Conservation (phyloP, 1,140 invertebrate genomes). For the Eumaeus atala region DNA sequence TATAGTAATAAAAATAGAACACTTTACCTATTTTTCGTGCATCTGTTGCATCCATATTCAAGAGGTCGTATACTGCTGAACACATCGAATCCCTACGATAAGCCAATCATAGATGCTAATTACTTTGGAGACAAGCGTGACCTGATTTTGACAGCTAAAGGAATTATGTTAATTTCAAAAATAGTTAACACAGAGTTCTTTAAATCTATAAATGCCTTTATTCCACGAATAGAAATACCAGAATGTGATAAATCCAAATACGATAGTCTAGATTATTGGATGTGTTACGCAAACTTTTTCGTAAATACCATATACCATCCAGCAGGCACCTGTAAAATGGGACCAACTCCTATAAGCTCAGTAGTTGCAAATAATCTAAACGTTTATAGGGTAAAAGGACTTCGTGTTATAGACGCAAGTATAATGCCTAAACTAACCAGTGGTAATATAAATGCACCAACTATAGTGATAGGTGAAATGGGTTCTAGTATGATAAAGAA, state of each 20-base stretch:
- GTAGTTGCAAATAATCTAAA: too few species aligned
- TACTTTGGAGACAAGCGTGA: conserved; percentile 85
- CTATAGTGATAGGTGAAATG: conserved; percentile 86
- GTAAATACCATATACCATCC: conserved; percentile 81
- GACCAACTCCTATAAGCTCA: conserved; percentile 57
- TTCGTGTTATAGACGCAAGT: conserved; percentile 85
- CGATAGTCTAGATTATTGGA: conserved; percentile 77
- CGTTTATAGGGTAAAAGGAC: conserved; percentile 77
- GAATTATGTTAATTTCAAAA: conserved; percentile 60
- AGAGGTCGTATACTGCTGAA: conserved; percentile 59
- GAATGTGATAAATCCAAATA: conserved; percentile 62
- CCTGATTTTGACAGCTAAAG: conserved; percentile 76
- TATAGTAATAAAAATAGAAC: conserved; percentile 49
- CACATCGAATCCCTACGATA: conserved; percentile 57
- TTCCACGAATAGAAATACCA: conserved; percentile 60
- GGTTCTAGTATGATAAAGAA: conserved; percentile 81
- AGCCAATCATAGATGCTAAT: conserved; percentile 87
- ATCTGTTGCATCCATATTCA: conserved; percentile 72
- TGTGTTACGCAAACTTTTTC: conserved; percentile 74
- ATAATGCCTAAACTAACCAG: conserved; percentile 83
- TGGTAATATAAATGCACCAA: conserved; percentile 84
- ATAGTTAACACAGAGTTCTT: conserved; percentile 63
- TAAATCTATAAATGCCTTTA: conserved; percentile 47
- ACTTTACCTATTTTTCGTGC: conserved; percentile 49
- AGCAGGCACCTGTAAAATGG: conserved; percentile 86